phyloP scores from a whole-genome alignment of 2,888 invertebrate genomes.

The Sylvicola fuscatus region DNA sequence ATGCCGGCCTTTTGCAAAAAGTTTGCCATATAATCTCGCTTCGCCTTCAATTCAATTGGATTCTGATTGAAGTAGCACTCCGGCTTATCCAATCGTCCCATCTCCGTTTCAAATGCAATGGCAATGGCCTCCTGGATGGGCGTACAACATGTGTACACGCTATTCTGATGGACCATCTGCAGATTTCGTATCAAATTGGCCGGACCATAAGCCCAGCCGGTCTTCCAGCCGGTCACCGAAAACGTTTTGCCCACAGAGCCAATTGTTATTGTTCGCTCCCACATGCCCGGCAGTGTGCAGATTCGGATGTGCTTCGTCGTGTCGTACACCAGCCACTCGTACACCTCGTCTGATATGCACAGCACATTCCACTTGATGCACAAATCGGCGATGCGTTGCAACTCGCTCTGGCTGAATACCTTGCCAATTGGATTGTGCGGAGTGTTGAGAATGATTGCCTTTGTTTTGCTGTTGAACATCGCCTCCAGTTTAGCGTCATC shows the following conservation, averaged over 20 bases:
- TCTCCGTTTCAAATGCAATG: conserved; percentile 68
- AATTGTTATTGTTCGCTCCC: conserved; percentile 90
- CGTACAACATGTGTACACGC: conserved; percentile 77
- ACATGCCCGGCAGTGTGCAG: conserved; percentile 89
- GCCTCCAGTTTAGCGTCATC: conserved; percentile 60
- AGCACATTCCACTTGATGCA: conserved; percentile 85
- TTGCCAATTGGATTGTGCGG: conserved; percentile 97
- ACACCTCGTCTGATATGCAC: conserved; percentile 92
- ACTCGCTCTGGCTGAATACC: conserved; percentile 39
- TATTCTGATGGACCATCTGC: conserved; percentile 84
- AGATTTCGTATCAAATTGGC: conserved; percentile 56
- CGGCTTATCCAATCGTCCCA: conserved; percentile 40
- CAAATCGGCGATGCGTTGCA: conserved; percentile 60
- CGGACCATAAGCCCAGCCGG: conserved; percentile 93
- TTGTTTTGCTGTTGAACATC: conserved; percentile 73
- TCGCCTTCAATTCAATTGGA: conserved; percentile 48
- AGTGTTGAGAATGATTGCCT: conserved; percentile 89
- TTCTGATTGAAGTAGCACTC: conserved; percentile 72
- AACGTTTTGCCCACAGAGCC: conserved; percentile 98
- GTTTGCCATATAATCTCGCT: conserved; percentile 60
- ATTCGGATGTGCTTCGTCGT: conserved; percentile 73
- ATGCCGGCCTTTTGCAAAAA: conserved; percentile 62
- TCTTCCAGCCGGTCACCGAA: conserved; percentile 94
- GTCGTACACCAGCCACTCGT: conserved; percentile 89
- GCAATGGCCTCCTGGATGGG: conserved; percentile 90